These are phyloP conservation scores for crab-eating macaque (Macaca fascicularis) DNA, from an alignment of 2,113 vertebrate species.

Conservation along the genomic window DNA sequence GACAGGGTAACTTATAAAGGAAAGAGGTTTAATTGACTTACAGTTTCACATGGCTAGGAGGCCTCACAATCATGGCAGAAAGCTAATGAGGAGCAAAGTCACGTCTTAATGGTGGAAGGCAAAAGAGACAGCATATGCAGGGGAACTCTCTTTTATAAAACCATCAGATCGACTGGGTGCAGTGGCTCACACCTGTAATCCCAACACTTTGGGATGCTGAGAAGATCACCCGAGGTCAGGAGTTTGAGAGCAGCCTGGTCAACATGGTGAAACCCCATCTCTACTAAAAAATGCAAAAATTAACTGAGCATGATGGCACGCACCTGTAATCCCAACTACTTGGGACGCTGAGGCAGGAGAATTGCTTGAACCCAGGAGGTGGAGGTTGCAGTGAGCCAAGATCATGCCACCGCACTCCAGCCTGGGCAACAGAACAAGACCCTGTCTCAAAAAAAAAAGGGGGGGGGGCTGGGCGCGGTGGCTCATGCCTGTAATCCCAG, in stretches of 20 bases:
- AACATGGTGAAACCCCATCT: neutral
- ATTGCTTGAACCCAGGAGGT: neutral
- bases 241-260: neutral
- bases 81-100: too few relatives aligned
- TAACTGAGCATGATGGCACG: neutral
- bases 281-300: neutral
- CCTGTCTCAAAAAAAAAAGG: neutral
- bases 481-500: too few relatives aligned
- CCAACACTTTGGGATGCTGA: neutral
- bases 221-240: neutral
- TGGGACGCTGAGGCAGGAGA: neutral
- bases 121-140: too few relatives aligned
- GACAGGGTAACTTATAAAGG: too few relatives aligned
- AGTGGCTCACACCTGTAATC: neutral
- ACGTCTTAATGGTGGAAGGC: too few relatives aligned
- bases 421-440: neutral
- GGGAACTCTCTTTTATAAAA: too few relatives aligned
- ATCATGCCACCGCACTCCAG: neutral
- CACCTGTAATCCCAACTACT: neutral
- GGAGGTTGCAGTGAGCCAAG: neutral
- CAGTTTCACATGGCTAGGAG: too few relatives aligned
- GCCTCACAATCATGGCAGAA: too few relatives aligned
- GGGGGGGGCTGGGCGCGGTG: accelerated
- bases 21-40: too few relatives aligned
- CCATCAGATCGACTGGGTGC: too few relatives aligned